Conservation (phyloP, 2,113 vertebrate genomes). For the Macrotus californicus region DNA sequence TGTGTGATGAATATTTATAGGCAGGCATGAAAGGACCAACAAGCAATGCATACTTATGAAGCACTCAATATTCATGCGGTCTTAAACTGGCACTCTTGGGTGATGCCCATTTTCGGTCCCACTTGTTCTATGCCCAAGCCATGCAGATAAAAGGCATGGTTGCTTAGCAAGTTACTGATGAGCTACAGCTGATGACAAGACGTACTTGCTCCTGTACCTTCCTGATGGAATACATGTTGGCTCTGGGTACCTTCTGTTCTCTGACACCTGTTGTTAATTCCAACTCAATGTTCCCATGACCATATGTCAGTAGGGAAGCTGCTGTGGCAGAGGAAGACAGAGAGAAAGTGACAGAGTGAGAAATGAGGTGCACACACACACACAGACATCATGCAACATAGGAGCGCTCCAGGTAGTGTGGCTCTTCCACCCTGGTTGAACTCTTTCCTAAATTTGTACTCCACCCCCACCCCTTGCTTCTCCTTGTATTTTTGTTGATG, state of each 20-base stretch:
- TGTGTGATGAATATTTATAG: neutral
- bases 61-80: neutral
- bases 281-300: neutral
- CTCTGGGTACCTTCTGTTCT: neutral
- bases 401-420: neutral
- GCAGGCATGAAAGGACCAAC: neutral
- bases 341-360: neutral
- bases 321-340: neutral
- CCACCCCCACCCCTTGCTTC: neutral
- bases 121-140: neutral
- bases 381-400: too few species aligned
- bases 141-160: neutral
- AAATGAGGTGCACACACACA: neutral
- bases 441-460: neutral
- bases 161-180: neutral
- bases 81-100: neutral
- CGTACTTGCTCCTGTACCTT: rapidly evolving
- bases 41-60: neutral
- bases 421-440: neutral
- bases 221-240: neutral
- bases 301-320: neutral
- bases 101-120: neutral
- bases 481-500: neutral
- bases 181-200: neutral
- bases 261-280: neutral